Conservation (phyloP, 2,888 invertebrate species). For the Leptarthrus brevirostris region DNA sequence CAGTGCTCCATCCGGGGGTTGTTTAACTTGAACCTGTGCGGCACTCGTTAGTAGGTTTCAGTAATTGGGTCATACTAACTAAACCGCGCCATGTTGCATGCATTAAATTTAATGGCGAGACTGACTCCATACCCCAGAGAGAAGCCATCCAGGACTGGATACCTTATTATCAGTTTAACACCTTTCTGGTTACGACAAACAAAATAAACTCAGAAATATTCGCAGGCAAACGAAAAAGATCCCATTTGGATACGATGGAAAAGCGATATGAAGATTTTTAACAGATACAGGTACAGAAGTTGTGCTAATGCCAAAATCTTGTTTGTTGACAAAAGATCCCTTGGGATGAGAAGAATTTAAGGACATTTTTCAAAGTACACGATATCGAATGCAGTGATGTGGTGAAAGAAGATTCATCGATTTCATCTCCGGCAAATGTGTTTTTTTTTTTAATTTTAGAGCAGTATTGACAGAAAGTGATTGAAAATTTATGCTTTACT, state of each 20-base stretch:
- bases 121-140: conserved; percentile 32
- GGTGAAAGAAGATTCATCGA: background rate
- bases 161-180: conserved; percentile 38
- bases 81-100: conserved; percentile 47
- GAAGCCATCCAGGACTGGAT: background rate
- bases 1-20: background rate
- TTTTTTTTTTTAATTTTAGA: conserved; percentile 8
- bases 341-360: background rate
- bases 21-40: background rate
- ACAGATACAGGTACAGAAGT: conserved; percentile 13
- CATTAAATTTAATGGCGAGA: conserved; percentile 46
- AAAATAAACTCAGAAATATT: conserved; percentile 24
- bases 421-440: background rate
- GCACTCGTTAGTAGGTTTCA: background rate
- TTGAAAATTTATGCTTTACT: no score
- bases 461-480: conserved; percentile 4
- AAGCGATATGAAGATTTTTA: conserved; percentile 22
- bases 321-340: conserved; percentile 35
- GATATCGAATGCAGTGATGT: background rate
- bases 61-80: conserved; percentile 45
- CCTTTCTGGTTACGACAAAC: conserved; percentile 34
- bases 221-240: background rate
- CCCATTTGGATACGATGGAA: no score
- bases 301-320: conserved; percentile 37
- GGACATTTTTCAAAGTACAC: background rate